These are phyloP conservation scores for Hirundichthys speculiger DNA, from an alignment of 2,113 vertebrate species.

Conservation along the genomic window DNA sequence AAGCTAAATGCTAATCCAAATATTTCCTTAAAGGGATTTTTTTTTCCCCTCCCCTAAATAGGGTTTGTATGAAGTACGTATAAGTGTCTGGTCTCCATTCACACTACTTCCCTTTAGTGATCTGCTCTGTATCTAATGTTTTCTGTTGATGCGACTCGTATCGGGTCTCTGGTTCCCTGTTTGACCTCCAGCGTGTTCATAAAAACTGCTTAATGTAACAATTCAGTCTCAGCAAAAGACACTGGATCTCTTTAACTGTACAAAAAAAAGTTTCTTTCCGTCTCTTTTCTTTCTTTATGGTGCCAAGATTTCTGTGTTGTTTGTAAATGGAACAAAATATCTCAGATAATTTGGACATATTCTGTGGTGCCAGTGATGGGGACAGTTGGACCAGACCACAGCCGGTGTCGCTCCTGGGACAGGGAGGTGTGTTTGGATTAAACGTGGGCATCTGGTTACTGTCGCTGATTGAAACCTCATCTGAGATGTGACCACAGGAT, in stretches of 20 bases:
- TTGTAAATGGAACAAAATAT: background rate
- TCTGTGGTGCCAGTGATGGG: too few species aligned
- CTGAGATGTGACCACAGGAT: too few species aligned
- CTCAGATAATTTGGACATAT: too few species aligned
- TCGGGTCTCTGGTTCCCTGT: too few species aligned
- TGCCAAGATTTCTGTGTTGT: background rate
- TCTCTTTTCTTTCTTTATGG: background rate
- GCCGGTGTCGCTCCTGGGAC: conserved; percentile 14
- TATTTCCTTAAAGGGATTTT: conserved; percentile 1
- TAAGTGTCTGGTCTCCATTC: too few species aligned
- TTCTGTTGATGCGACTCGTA: too few species aligned
- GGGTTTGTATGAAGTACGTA: too few species aligned
- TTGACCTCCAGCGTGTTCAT: too few species aligned
- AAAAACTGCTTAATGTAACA: background rate
- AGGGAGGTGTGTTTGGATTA: conserved; percentile 51
- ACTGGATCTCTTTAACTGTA: background rate
- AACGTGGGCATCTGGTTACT: conserved; percentile 53
- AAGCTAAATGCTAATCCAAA: conserved; percentile 53
- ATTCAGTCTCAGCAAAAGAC: background rate
- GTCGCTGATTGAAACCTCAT: conserved; percentile 24
- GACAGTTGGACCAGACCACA: background rate
- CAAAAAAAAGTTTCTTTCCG: background rate
- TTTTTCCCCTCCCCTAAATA: too few species aligned
- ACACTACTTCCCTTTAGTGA: too few species aligned
- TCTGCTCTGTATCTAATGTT: too few species aligned